These are phyloP conservation scores for Hyles lineata DNA, from an alignment of 2,888 invertebrate species.

Conservation along the genomic window DNA sequence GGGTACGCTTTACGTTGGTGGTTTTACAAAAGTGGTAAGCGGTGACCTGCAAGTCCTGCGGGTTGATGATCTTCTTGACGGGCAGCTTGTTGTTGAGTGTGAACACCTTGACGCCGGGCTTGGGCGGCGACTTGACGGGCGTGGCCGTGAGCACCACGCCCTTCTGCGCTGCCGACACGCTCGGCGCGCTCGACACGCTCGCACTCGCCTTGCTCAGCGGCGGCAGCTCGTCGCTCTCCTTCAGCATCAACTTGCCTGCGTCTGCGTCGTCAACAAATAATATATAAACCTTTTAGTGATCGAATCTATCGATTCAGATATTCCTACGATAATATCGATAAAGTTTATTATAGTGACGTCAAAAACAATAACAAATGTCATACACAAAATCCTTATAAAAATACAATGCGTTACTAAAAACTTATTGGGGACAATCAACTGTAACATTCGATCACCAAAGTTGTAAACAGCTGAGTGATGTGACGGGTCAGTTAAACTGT, in stretches of 20 bases:
- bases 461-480: no score
- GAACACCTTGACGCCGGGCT: slow-evolving; percentile 62
- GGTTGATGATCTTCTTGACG: slow-evolving; percentile 49
- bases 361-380: no score
- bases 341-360: no score
- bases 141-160: slow-evolving; percentile 58
- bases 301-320: no score
- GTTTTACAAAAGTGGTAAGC: neutral
- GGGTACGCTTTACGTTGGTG: no score
- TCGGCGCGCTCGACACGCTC: no score
- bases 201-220: slow-evolving; percentile 28
- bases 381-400: no score
- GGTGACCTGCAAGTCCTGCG: slow-evolving; percentile 53
- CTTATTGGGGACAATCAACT: no score
- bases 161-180: slow-evolving; percentile 23
- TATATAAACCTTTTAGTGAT: slow-evolving; percentile 26
- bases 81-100: slow-evolving; percentile 59
- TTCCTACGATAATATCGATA: no score
- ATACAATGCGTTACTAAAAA: no score
- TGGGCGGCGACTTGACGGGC: slow-evolving; percentile 55
- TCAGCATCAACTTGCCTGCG: slow-evolving; percentile 90
- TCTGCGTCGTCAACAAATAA: slow-evolving; percentile 69
- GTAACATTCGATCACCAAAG: no score
- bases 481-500: no score
- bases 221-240: slow-evolving; percentile 68